Percentiles rank a stretch among this genome's conserved stretches.
Conservation (phyloP, 2,113 vertebrate genomes). For the Plecturocebus donacophilus region DNA sequence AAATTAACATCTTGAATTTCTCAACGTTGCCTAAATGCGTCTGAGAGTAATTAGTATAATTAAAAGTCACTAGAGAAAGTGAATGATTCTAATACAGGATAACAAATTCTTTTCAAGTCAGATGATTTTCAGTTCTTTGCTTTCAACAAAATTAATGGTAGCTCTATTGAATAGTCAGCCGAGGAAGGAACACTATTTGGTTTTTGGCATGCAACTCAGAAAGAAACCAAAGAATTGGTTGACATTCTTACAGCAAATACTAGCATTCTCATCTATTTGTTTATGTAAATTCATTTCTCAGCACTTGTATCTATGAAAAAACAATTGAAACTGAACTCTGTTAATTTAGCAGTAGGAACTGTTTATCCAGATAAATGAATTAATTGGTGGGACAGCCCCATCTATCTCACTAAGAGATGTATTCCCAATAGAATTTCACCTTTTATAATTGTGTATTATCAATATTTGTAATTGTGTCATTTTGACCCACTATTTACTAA, state of each 20-base stretch:
- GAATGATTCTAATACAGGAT: background rate
- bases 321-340: slow-evolving; percentile 20
- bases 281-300: slow-evolving; percentile 16
- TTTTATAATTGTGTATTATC: background rate
- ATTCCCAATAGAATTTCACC: slow-evolving; percentile 4
- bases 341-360: slow-evolving; percentile 5
- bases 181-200: slow-evolving; percentile 15
- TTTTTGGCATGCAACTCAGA: background rate
- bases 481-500: slow-evolving; percentile 30
- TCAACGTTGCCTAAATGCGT: background rate
- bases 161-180: background rate
- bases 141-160: slow-evolving; percentile 45
- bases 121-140: slow-evolving; percentile 1
- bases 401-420: background rate
- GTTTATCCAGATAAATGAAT: background rate
- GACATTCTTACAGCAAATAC: background rate
- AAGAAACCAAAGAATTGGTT: slow-evolving; percentile 27
- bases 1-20: slow-evolving; percentile 2
- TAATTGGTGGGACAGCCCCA: background rate
- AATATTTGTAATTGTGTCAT: background rate
- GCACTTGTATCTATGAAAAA: background rate
- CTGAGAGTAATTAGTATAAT: slow-evolving; percentile 24
- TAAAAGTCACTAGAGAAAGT: slow-evolving; percentile 39
- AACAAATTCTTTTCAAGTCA: slow-evolving; percentile 29
- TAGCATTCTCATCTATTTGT: background rate